phyloP scores from a whole-genome alignment of 2,888 invertebrate genomes.

The Erebia ligea region DNA sequence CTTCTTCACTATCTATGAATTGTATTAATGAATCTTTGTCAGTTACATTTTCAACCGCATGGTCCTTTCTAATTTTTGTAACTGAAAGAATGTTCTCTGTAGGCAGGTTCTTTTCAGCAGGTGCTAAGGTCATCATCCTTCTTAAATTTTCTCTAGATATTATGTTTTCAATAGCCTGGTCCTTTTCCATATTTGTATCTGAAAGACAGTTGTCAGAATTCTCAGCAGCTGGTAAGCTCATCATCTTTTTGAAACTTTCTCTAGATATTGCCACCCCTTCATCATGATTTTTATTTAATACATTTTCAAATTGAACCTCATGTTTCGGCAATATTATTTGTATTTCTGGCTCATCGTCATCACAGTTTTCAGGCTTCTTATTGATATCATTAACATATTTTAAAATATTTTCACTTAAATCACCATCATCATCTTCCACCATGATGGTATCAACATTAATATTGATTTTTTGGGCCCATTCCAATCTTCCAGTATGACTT shows the following conservation, averaged over 20 bases:
- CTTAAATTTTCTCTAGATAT: conserved; percentile 57
- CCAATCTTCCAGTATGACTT: conserved; percentile 65
- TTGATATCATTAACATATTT: conserved; percentile 65
- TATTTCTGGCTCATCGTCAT: conserved; percentile 28
- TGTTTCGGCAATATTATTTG: conserved; percentile 28
- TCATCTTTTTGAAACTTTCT: conserved; percentile 51
- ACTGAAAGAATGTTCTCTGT: conserved; percentile 27
- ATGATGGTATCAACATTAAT: conserved; percentile 50
- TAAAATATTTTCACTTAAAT: conserved; percentile 61
- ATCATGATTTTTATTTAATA: conserved; percentile 46
- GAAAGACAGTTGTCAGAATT: conserved; percentile 25
- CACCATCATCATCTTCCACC: conserved; percentile 53
- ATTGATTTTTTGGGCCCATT: conserved; percentile 62
- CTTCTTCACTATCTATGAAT: conserved; percentile 68
- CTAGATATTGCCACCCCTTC: conserved; percentile 56
- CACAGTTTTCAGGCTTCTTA: conserved; percentile 42
- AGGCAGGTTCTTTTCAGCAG: conserved; percentile 16
- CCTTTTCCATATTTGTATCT: conserved; percentile 30
- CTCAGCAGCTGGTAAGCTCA: conserved; percentile 38
- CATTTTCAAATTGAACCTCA: conserved; percentile 30
- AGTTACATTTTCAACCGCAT: conserved; percentile 57
- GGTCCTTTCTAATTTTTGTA: conserved; percentile 41
- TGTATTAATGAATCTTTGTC: conserved; percentile 54
- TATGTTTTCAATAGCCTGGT: conserved; percentile 52
- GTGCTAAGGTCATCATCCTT: conserved; percentile 42